A percentile compares a stretch with the other conserved stretches of the same genome.
Evolutionary conservation across 2,797 vertebrate species (phyloP).

Genomic region (Periophthalmus magnuspinnatus): DNA sequence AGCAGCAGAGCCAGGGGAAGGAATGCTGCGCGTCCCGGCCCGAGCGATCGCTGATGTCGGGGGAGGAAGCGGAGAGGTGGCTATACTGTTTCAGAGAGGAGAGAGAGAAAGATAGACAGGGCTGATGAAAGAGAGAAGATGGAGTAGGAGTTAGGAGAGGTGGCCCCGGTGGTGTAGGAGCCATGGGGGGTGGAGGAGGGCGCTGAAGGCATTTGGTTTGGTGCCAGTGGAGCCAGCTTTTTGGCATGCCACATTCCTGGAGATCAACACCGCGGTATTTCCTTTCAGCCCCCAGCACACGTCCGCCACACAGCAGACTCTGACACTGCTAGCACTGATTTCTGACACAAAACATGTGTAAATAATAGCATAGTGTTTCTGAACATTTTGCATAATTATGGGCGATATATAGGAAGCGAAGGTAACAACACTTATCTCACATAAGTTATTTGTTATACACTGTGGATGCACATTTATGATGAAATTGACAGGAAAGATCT

Average conservation of each 20-base stretch:
- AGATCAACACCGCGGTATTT: constrained; percentile 82
- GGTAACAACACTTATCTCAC: not conserved
- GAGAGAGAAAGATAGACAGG: constrained; percentile 63
- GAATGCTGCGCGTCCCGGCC: constrained; percentile 72
- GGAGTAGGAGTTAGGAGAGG: constrained; percentile 38
- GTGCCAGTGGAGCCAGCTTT: constrained; percentile 79
- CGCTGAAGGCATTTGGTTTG: constrained; percentile 77
- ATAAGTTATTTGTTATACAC: not conserved
- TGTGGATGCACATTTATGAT: not conserved
- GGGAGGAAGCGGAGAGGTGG: constrained; percentile 76
- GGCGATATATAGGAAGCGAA: not conserved
- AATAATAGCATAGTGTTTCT: not conserved
- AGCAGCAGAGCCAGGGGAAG: constrained; percentile 68
- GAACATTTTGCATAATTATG: not conserved
- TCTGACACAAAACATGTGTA: constrained; percentile 19
- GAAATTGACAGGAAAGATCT: constrained; percentile 21
- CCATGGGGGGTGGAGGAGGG: constrained; percentile 39
- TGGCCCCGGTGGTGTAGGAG: constrained; percentile 39
- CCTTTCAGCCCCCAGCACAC: constrained; percentile 73
- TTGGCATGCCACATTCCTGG: constrained; percentile 78
- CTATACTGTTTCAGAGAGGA: constrained; percentile 76
- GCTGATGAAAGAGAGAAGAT: constrained; percentile 32
- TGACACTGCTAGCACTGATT: constrained; percentile 11
- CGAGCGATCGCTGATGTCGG: constrained; percentile 63
- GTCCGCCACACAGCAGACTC: constrained; percentile 39